Conservation (phyloP, 2,113 vertebrate species). For the Phodopus roborovskii region DNA sequence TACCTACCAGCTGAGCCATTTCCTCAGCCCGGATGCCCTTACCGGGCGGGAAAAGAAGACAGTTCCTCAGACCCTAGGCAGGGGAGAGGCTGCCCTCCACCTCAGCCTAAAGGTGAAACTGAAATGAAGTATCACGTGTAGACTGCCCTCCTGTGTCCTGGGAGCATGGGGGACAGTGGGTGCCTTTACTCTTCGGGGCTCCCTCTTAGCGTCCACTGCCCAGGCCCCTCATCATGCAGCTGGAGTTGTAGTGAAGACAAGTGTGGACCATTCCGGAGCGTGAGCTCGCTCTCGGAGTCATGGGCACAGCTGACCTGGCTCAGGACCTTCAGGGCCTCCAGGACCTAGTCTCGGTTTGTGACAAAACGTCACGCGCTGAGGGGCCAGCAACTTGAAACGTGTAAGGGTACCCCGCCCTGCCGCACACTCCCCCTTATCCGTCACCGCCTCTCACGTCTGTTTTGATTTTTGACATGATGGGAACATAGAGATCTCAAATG, state of each 20-base stretch:
- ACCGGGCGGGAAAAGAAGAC: not conserved
- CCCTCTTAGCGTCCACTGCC: no score
- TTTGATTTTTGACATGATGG: not conserved
- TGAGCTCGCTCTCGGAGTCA: not conserved
- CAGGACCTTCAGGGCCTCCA: not conserved
- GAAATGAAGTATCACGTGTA: fast-evolving
- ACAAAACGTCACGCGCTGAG: not conserved
- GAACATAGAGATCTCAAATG: not conserved
- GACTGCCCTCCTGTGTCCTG: not conserved
- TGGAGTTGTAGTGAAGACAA: fast-evolving
- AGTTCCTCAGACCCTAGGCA: not conserved
- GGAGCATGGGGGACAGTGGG: no score
- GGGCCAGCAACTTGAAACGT: not conserved
- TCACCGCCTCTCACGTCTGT: not conserved
- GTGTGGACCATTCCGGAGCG: fast-evolving
- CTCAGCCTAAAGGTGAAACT: not conserved
- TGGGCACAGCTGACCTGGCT: not conserved
- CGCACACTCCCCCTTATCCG: no score
- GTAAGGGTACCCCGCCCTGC: fast-evolving
- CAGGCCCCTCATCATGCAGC: fast-evolving
- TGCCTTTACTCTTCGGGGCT: not conserved
- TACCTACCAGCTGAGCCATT: not conserved
- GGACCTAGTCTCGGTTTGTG: not conserved
- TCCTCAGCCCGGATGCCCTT: not conserved
- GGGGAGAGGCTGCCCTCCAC: not conserved